Conservation (phyloP, 2,888 invertebrate genomes). For the Calephelis perditalis region DNA sequence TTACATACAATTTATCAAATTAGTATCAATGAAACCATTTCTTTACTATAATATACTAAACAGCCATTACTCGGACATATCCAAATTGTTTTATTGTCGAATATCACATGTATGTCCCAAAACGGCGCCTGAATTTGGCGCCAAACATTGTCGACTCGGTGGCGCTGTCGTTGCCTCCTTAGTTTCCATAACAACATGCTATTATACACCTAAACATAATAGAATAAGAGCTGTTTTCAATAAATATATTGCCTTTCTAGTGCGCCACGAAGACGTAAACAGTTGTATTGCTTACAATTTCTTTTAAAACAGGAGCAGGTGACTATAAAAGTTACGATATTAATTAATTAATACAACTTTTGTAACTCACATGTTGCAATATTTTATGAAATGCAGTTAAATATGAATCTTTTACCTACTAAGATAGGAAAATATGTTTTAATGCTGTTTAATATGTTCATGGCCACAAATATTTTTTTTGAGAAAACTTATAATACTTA, state of each 20-base stretch:
- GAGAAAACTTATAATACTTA: no score
- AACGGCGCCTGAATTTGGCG: conserved; percentile 60
- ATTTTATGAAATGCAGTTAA: no score
- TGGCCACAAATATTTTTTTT: no score
- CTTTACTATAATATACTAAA: conserved; percentile 26
- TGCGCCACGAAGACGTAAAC: conserved; percentile 33
- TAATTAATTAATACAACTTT: no score
- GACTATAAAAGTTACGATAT: conserved; percentile 13
- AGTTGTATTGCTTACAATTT: conserved; percentile 30
- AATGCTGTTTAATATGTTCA: no score
- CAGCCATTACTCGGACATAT: conserved; percentile 25
- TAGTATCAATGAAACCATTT: conserved; percentile 23
- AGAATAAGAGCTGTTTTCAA: conserved; percentile 21
- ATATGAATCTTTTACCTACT: no score
- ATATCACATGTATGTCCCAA: conserved; percentile 59
- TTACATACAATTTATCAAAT: background rate
- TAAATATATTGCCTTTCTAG: conserved; percentile 1
- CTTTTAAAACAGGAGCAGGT: conserved; percentile 18
- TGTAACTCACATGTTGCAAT: no score
- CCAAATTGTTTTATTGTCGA: conserved; percentile 63
- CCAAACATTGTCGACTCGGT: conserved; percentile 44
- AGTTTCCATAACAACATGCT: background rate
- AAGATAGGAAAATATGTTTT: no score
- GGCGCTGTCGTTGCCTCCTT: conserved; percentile 34
- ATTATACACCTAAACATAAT: conserved; percentile 5